These are phyloP conservation scores for Pollachius pollachius DNA, from an alignment of 2,113 vertebrate genomes.

Conservation along the genomic window DNA sequence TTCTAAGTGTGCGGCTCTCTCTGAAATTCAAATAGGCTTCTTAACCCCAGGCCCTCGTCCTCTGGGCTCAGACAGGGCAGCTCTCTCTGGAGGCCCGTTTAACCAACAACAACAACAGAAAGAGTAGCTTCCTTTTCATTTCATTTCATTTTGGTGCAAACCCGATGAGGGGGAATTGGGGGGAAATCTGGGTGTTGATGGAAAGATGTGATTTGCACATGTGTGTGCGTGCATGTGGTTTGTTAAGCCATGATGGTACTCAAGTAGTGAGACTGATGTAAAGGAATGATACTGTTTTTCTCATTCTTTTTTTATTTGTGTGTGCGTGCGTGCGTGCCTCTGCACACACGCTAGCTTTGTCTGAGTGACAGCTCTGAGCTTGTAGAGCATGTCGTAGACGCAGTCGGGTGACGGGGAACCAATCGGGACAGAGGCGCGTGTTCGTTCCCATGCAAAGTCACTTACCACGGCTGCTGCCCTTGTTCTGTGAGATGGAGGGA, in stretches of 20 bases:
- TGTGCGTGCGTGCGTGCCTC: neutral
- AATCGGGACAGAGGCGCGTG: too few species aligned
- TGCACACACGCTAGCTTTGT: too few species aligned
- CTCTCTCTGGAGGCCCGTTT: too few species aligned
- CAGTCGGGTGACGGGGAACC: too few species aligned
- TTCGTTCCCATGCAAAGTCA: too few species aligned
- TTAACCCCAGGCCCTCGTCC: slow-evolving; percentile 73
- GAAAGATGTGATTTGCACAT: slow-evolving; percentile 11
- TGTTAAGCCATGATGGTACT: too few species aligned
- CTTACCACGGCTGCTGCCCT: too few species aligned
- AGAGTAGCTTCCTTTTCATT: slow-evolving; percentile 52
- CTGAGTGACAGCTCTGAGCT: too few species aligned
- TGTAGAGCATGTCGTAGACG: too few species aligned
- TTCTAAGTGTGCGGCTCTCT: slow-evolving; percentile 60
- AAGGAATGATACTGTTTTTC: too few species aligned
- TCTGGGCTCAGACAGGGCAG: slow-evolving; percentile 31
- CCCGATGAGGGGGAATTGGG: slow-evolving; percentile 43
- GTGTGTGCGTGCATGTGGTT: slow-evolving; percentile 1
- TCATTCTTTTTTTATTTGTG: neutral
- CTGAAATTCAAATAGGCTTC: slow-evolving; percentile 77
- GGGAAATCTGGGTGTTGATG: slow-evolving; percentile 17
- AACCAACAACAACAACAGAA: slow-evolving; percentile 43
- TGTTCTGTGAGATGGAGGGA: too few species aligned
- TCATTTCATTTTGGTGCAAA: slow-evolving; percentile 66
- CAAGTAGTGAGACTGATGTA: too few species aligned